These are phyloP conservation scores for Okapia johnstoni DNA, from an alignment of 2,113 vertebrate genomes.

Conservation along the genomic window DNA sequence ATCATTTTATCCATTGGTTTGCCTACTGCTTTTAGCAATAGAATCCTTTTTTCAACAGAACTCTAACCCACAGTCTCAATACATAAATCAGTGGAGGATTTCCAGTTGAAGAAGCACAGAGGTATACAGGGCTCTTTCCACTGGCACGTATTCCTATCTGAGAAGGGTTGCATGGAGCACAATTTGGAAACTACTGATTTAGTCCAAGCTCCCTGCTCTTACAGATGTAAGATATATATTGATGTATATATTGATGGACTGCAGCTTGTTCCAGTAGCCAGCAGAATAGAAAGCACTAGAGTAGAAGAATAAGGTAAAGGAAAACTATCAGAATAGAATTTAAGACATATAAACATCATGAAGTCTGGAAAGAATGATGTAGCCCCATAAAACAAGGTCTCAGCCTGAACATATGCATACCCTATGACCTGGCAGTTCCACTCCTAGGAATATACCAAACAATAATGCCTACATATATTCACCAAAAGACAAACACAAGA, in stretches of 20 bases:
- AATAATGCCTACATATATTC: neutral
- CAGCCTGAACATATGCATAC: neutral
- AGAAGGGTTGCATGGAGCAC: neutral
- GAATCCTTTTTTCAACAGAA: neutral
- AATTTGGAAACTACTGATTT: neutral
- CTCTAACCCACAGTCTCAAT: neutral
- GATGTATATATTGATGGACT: neutral
- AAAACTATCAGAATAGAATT: neutral
- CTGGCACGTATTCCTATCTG: neutral
- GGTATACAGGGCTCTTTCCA: neutral
- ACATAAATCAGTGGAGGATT: neutral
- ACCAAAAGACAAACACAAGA: neutral
- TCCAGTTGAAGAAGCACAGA: neutral
- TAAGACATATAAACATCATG: neutral
- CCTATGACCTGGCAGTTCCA: neutral
- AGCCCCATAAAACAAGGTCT: neutral
- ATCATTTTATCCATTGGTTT: neutral
- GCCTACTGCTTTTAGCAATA: neutral
- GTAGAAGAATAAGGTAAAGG: neutral
- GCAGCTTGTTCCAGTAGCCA: neutral
- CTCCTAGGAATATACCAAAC: neutral
- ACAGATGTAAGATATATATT: neutral
- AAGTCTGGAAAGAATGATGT: neutral
- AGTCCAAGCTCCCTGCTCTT: neutral
- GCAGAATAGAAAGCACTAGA: neutral